Base-by-base conservation (phyloP, 2,888 invertebrate genomes). In the Alloplasta piceator region DNA sequence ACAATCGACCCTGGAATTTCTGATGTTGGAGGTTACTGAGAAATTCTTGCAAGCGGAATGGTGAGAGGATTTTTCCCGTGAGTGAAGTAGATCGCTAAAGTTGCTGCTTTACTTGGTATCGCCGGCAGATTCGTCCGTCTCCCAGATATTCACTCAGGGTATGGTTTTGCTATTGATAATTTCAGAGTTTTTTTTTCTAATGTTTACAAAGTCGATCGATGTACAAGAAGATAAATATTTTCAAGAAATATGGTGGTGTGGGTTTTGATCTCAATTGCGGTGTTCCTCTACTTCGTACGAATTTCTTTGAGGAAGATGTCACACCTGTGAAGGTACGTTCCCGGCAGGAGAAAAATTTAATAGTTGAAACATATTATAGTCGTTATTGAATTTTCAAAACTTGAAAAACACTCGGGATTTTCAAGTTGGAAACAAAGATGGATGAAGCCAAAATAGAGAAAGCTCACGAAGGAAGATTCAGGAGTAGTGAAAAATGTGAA, bases 241-340 rank as follows among this genome's bases (percentile, higher is more conserved):
- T 0, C 26, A 96, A 97, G 99, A 70, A 99, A 99, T 92, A 99
- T 99, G 98, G 99, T 99, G 99, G 99, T 75, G 99, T 99, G 14
- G 99, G 99, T 6, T 99, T 99, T 93, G 99, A 99, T 93, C 99
- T 99, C 48, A 99, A 99, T 92, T 99, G 99, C 93, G 99, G 99
- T 3, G 99, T 99, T 0, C 95, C 99, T 43, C 94, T 99, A 72
- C 93, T 99, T 63, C 94, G 99, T 86, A 99, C 99, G 0, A 99
- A 99, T 94, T 94, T 99, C 6, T 95, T 94, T 90, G 98, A 98
- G 91, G 96, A 97, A 91, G 99, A 99, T 94, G 97, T 99, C 0
- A 93, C 94, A 72, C 99, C 99, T 2, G 95, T 98, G 0, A 98
- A 98, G 94, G 96, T 95, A 92, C 4, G 10, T 5, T 12, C n/a